Evolutionary conservation across 2,113 vertebrate species (phyloP), one percentile per base, ranked within the genome.

Genomic region (Sylvietta virens): DNA sequence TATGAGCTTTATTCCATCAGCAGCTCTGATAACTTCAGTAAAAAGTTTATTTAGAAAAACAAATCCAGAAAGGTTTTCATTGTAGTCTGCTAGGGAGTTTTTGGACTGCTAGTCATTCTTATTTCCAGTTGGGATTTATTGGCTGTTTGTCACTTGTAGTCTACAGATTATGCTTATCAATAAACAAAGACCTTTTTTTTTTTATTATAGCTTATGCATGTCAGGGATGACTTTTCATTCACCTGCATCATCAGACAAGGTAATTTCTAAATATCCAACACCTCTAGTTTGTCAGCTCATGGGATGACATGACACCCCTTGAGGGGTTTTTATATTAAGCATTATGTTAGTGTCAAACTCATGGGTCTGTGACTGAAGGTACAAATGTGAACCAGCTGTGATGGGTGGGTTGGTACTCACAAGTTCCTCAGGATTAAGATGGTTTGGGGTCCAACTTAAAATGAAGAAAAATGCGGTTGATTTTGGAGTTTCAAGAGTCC

Each of bases 1-100:
- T 91, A 90, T 91, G 74, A 74, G 72, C 28, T 96, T 96, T 95
- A 82, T 86, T 95, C 67, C 87, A 72, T 74, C 89, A 91, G 70
- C 70, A 88, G 30, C 50, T 87, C 62, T 79, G 77, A 82, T 97
- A 92, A 70, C 83, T 90, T 85, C 26, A 27, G 62, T 45, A 70
- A 61, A 91, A 92, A 86, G 50, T 89, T 94, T 86, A 69, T 71
- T 89, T 90, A 80, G 87, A 47, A 76, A 86, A 95, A 77, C 48
- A 87, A 95, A 70, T 65, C 30, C 40, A 20, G 67, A 80, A 86
- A 64, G 3, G 7, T 95, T 88, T 80, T 86, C 35, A 40, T 5
- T 86, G 69, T 45, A 73, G 47, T 64, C 47, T 48, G 40, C 65
- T 57, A 23, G 53, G 62, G 50, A 33, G 16, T 70, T 81, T 91